phyloP scores from a whole-genome alignment of 2,113 vertebrate species.

The Castor canadensis region DNA sequence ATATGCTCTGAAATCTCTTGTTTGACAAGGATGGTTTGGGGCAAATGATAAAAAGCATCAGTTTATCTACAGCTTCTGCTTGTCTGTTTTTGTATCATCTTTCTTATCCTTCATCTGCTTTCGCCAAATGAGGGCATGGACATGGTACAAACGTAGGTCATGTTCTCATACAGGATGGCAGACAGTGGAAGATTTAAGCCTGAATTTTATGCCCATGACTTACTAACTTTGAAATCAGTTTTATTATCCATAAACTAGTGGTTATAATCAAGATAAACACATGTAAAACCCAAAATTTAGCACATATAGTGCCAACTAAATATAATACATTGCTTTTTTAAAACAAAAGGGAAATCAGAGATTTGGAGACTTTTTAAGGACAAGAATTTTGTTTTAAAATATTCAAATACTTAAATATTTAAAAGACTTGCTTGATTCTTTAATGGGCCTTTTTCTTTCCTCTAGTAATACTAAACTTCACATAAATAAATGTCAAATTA shows the following conservation, averaged over 20 bases:
- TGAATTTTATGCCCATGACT: too few species aligned
- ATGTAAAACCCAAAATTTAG: neutral
- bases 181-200: too few species aligned
- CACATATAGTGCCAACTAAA: neutral
- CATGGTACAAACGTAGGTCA: neutral
- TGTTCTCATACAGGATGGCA: neutral
- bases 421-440: neutral
- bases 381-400: neutral
- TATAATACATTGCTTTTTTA: neutral
- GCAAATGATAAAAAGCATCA: neutral
- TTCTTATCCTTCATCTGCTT: neutral
- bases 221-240: neutral
- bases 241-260: neutral
- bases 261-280: neutral
- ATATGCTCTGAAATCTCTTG: neutral
- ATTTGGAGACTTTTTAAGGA: neutral
- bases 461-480: too few species aligned
- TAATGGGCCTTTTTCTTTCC: neutral
- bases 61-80: neutral
- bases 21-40: neutral
- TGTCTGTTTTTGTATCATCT: neutral
- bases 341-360: neutral
- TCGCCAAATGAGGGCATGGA: neutral
- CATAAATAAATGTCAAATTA: neutral
- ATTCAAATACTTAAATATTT: neutral